Conservation (phyloP, 2,113 vertebrate genomes). For the Barbus barbus region DNA sequence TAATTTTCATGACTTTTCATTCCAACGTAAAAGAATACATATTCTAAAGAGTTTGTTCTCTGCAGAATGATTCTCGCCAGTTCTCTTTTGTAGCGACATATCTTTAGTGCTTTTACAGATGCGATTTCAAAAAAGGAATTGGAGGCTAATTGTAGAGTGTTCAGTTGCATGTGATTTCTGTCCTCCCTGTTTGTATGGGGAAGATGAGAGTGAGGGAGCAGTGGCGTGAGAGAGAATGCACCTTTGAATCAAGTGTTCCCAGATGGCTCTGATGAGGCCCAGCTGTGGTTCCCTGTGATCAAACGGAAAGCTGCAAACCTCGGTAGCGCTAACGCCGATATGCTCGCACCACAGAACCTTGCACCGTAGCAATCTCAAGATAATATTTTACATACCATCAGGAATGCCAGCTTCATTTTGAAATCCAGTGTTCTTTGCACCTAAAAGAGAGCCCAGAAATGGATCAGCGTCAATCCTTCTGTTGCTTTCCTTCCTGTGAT, state of each 20-base stretch:
- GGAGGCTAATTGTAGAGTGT: conserved; percentile 69
- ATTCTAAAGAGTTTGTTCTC: conserved; percentile 28
- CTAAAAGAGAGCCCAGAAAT: conserved; percentile 30
- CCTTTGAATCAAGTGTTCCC: conserved; percentile 76
- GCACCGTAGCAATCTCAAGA: conserved; percentile 46
- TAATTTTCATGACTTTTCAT: conserved; percentile 18
- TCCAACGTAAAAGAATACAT: conserved; percentile 21
- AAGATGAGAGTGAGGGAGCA: conserved; percentile 64
- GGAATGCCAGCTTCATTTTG: conserved; percentile 35
- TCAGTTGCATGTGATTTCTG: conserved; percentile 56
- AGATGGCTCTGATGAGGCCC: conserved; percentile 75
- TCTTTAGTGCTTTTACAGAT: conserved; percentile 60
- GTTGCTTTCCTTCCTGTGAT: conserved; percentile 21
- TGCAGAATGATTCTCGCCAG: background rate
- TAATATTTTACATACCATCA: conserved; percentile 46
- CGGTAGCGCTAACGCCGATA: conserved; percentile 37
- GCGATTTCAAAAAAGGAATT: conserved; percentile 68
- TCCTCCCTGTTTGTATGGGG: conserved; percentile 56
- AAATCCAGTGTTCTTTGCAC: conserved; percentile 25
- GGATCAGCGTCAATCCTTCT: conserved; percentile 17
- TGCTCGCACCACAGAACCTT: conserved; percentile 47
- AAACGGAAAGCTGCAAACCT: conserved; percentile 53
- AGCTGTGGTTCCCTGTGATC: conserved; percentile 67
- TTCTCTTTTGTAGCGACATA: conserved; percentile 5
- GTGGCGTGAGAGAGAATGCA: conserved; percentile 60